Percentiles rank a stretch among this genome's conserved stretches.
phyloP scores from a whole-genome alignment of 2,888 invertebrate species.

The Nymphalis c-album region DNA sequence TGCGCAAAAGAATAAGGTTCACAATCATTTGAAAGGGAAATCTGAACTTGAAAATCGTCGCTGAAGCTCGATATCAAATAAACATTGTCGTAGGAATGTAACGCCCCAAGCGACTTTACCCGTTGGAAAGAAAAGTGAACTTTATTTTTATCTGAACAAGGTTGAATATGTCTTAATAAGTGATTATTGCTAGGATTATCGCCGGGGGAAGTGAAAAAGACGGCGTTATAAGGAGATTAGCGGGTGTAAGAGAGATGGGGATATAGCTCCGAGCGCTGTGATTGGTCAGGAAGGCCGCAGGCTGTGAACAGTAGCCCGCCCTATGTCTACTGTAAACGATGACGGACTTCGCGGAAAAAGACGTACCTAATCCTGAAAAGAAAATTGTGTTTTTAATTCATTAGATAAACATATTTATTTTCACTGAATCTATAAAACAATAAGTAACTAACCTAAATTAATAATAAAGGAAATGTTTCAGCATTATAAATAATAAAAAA shows the following conservation, averaged over 20 bases:
- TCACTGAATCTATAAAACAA: neutral
- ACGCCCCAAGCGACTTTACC: conserved; percentile 61
- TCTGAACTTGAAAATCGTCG: conserved; percentile 82
- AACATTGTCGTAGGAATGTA: conserved; percentile 60
- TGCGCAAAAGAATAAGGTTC: conserved; percentile 62
- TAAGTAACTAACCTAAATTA: neutral
- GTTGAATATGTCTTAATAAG: conserved; percentile 51
- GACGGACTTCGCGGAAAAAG: conserved; percentile 60
- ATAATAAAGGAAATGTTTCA: neutral
- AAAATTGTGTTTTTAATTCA: neutral
- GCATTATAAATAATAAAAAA: too few relatives aligned
- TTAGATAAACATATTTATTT: neutral
- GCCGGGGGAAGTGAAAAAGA: conserved; percentile 77
- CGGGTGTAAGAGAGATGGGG: conserved; percentile 56
- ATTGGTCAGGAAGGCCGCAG: conserved; percentile 83
- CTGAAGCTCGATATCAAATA: conserved; percentile 82
- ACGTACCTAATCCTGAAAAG: conserved; percentile 49
- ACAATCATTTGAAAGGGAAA: conserved; percentile 69
- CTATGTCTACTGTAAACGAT: conserved; percentile 80
- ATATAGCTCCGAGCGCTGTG: conserved; percentile 81
- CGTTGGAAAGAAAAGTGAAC: conserved; percentile 51
- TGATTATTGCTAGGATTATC: conserved; percentile 71
- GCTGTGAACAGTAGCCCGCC: conserved; percentile 82
- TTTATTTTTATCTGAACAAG: conserved; percentile 47
- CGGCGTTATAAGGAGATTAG: conserved; percentile 54